Evolutionary conservation across 2,888 invertebrate species (phyloP), one percentile per base, ranked within the genome.

Genomic region (Drosophila atripex): DNA sequence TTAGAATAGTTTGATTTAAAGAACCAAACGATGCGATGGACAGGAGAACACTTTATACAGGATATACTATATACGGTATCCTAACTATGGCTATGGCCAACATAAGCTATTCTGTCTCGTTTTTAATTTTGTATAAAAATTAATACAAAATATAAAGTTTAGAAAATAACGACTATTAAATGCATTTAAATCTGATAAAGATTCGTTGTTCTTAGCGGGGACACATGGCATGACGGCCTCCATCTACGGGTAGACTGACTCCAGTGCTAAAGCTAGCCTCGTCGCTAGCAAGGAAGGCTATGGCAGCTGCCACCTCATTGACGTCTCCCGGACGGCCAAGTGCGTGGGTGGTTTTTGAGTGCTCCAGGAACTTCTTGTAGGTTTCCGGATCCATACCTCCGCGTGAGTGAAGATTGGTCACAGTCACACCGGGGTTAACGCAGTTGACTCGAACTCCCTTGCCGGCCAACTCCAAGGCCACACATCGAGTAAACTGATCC

Each of bases 401-500:
- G 61, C 95, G 93, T 88, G 94, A 95, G 83, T 99, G 98, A 32
- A 98, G 91, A 90, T 97, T 96, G 0, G 98, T 99, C 1, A 96
- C 90, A 14, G 96, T 95, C 0, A 99, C 98, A 53, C 99, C 90
- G 14, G 99, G 99, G 91, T 98, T 98, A 0, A 98, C 97, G 76
- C 95, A 94, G 91, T 98, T 98, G 0, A 97, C 97, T 66, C 98
- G 92, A 0, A 98, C 97, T 69, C 95, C 94, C 91, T 96, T 96
- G 0, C 94, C 88, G 16, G 96, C 97, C 55, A 97, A 90, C 88
- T 97, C 99, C 63, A 99, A 92, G 3, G 99, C 98, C 2, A 95
- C 94, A 91, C 98, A 98, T 80, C 96, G 94, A 0, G 99, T 99
- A 76, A 99, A 95, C 90, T 99, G 99, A 91, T 99, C 99, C 0